Conservation (phyloP, 2,797 vertebrate species). For the Acanthornis magna region DNA sequence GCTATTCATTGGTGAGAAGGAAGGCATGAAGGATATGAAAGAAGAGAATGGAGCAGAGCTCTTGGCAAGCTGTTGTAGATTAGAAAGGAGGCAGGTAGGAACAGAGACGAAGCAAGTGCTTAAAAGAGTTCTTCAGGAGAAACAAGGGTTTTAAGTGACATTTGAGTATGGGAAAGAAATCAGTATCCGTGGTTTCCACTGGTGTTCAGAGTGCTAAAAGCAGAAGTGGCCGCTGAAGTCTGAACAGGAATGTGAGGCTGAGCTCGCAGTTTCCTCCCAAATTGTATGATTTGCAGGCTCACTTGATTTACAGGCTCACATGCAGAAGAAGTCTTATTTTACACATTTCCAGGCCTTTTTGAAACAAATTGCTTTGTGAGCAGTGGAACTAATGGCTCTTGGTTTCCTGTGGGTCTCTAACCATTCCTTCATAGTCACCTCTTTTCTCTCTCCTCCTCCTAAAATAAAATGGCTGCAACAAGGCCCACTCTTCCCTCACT, state of each 20-base stretch:
- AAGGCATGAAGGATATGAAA: fast-evolving
- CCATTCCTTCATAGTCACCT: background rate
- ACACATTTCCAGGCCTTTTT: background rate
- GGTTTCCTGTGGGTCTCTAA: background rate
- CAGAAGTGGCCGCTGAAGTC: slow-evolving; percentile 44
- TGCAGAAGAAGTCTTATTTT: slow-evolving; percentile 1
- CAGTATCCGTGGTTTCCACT: background rate
- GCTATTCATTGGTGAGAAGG: background rate
- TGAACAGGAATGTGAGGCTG: slow-evolving; percentile 16
- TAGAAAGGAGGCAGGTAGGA: background rate
- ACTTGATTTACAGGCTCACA: background rate
- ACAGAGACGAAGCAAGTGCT: background rate
- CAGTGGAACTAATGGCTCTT: background rate
- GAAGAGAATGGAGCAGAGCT: background rate
- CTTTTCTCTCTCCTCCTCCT: background rate
- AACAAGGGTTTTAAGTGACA: slow-evolving; percentile 4
- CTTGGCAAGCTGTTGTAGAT: background rate
- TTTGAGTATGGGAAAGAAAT: background rate
- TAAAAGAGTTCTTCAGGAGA: background rate
- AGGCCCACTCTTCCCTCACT: background rate
- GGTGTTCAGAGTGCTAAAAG: background rate
- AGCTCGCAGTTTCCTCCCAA: slow-evolving; percentile 14
- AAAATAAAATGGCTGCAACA: background rate
- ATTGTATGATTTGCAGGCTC: background rate
- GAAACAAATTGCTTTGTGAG: background rate